Percentiles rank a stretch among this genome's conserved stretches.
These are phyloP conservation scores for Rhynchopsitta pachyrhyncha DNA, from an alignment of 2,113 vertebrate genomes.

Conservation along the genomic window DNA sequence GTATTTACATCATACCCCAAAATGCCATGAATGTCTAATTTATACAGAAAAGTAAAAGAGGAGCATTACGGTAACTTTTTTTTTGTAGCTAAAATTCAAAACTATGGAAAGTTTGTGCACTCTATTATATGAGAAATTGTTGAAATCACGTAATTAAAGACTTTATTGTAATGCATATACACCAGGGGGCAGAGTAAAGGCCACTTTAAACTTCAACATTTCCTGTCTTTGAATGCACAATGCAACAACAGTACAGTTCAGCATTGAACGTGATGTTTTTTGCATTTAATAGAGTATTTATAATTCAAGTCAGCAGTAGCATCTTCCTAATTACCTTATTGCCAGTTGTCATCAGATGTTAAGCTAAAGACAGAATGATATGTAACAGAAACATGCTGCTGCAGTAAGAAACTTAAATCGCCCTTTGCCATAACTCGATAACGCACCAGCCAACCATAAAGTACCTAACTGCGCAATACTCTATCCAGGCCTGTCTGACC, in stretches of 20 bases:
- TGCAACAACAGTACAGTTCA: background rate
- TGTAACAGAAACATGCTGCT: background rate
- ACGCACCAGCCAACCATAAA: background rate
- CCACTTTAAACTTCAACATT: background rate
- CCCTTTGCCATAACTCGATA: background rate
- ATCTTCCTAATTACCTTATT: slow-evolving; percentile 38
- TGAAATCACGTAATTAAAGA: background rate
- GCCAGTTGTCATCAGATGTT: slow-evolving; percentile 48
- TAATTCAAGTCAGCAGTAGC: slow-evolving; percentile 16
- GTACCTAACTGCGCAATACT: background rate
- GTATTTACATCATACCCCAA: background rate
- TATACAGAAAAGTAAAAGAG: background rate
- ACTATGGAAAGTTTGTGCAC: background rate
- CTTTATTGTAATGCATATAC: background rate
- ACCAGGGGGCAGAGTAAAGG: slow-evolving; percentile 1
- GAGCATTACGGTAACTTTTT: background rate
- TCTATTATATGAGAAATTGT: background rate
- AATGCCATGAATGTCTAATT: background rate
- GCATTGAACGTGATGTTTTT: background rate
- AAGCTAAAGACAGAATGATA: slow-evolving; percentile 32
- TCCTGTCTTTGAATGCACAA: background rate
- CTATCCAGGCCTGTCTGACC: background rate
- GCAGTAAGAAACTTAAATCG: background rate
- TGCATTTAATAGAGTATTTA: slow-evolving; percentile 20
- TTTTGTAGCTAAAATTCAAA: background rate